phyloP scores from a whole-genome alignment of 1,140 invertebrate species.

The Eupristina koningsbergeri region DNA sequence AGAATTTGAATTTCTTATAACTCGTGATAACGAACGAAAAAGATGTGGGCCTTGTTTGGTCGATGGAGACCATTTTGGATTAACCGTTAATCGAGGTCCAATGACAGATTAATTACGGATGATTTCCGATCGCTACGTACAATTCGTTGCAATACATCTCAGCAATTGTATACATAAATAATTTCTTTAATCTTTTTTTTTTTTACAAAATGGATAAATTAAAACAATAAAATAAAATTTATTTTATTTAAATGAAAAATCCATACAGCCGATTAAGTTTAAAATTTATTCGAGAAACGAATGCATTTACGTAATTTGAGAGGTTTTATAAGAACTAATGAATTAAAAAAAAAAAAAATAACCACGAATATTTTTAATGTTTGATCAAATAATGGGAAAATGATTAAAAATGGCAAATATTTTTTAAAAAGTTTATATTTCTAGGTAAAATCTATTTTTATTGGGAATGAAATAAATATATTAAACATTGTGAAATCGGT shows the following conservation, averaged over 20 bases:
- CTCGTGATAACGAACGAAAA: background rate
- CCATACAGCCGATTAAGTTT: background rate
- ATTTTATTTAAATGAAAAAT: background rate
- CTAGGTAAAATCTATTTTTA: background rate
- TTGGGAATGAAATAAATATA: too few species aligned
- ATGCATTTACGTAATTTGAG: too few species aligned
- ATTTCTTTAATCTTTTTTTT: too few species aligned
- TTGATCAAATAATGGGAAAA: slow-evolving; percentile 2
- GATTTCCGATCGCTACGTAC: slow-evolving; percentile 11
- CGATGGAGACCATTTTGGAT: background rate
- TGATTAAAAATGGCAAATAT: background rate
- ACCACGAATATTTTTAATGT: background rate
- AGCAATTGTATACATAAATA: too few species aligned
- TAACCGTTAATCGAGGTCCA: slow-evolving; percentile 12
- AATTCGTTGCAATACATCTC: background rate
- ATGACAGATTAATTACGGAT: slow-evolving; percentile 32
- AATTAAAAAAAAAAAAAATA: background rate
- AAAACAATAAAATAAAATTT: too few species aligned
- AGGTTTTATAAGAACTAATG: background rate
- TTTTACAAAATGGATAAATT: too few species aligned
- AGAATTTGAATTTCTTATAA: too few species aligned
- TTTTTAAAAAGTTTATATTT: slow-evolving; percentile 1
- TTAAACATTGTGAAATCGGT: slow-evolving; percentile 1
- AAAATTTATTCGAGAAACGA: background rate
- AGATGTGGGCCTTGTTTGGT: background rate